Evolutionary conservation across 2,888 invertebrate genomes (phyloP).

Genomic region (Eupithecia pulchellata): DNA sequence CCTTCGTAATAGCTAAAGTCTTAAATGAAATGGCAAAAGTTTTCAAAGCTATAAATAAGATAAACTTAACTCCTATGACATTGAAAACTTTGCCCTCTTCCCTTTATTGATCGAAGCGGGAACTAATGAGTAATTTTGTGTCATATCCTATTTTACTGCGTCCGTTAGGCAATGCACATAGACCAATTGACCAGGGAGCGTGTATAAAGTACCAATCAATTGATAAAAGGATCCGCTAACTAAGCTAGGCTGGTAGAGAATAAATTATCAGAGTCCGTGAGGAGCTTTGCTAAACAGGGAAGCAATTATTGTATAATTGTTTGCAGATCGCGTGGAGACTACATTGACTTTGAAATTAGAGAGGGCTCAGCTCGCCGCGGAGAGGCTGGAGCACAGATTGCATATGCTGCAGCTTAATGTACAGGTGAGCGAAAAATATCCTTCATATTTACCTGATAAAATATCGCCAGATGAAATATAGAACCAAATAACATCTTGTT

Average conservation of each 20-base stretch:
- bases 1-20: constrained; percentile 36
- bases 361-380: constrained; percentile 80
- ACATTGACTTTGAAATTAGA: constrained; percentile 77
- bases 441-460: neutral
- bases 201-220: constrained; percentile 64
- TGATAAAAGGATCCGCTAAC: constrained; percentile 61
- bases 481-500: neutral
- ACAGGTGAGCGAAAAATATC: constrained; percentile 59
- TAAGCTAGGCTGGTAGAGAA: constrained; percentile 50
- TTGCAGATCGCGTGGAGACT: constrained; percentile 79
- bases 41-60: constrained; percentile 35
- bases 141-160: constrained; percentile 80
- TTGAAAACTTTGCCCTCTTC: constrained; percentile 10
- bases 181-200: constrained; percentile 73
- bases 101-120: constrained; percentile 49
- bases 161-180: constrained; percentile 56
- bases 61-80: neutral
- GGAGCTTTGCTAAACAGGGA: constrained; percentile 55
- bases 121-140: constrained; percentile 65
- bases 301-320: constrained; percentile 55
- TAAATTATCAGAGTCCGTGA: constrained; percentile 56
- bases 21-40: constrained; percentile 44
- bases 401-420: constrained; percentile 79
- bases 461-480: neutral
- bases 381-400: constrained; percentile 76